Conservation (phyloP, 35 echinoderm and acorn worm genomes). For the Apostichopus japonicus region DNA sequence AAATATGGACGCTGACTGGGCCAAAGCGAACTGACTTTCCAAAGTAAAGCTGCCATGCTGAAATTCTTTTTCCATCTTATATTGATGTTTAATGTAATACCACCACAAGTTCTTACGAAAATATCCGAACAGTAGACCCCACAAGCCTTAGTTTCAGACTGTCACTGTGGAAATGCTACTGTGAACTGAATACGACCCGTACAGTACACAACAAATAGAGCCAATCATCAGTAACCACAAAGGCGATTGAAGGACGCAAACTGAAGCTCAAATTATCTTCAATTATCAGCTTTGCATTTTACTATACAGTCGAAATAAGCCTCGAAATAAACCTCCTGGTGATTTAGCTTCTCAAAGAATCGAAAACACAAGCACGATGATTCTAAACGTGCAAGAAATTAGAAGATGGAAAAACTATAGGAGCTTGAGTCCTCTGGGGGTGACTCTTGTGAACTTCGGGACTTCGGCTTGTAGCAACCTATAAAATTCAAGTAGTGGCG, state of each 20-base stretch:
- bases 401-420: not conserved
- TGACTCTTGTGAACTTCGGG: not conserved
- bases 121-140: not conserved
- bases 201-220: not conserved
- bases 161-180: not conserved
- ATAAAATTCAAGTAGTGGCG: slow-evolving; percentile 40
- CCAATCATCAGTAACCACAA: not conserved
- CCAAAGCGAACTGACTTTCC: slow-evolving; percentile 52
- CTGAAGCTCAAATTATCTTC: not conserved
- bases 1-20: slow-evolving; percentile 33
- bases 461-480: not conserved
- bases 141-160: not conserved
- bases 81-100: not conserved
- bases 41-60: slow-evolving; percentile 50
- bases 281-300: not conserved
- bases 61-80: slow-evolving; percentile 24
- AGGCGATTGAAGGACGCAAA: too few species aligned
- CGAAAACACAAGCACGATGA: not conserved
- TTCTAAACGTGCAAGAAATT: not conserved
- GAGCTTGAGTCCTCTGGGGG: too few species aligned
- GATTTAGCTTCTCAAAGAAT: not conserved
- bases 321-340: not conserved
- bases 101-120: not conserved
- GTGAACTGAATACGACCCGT: not conserved
- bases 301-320: not conserved